Base-by-base conservation (phyloP, 2,888 invertebrate genomes). In the Pecten maximus region DNA sequence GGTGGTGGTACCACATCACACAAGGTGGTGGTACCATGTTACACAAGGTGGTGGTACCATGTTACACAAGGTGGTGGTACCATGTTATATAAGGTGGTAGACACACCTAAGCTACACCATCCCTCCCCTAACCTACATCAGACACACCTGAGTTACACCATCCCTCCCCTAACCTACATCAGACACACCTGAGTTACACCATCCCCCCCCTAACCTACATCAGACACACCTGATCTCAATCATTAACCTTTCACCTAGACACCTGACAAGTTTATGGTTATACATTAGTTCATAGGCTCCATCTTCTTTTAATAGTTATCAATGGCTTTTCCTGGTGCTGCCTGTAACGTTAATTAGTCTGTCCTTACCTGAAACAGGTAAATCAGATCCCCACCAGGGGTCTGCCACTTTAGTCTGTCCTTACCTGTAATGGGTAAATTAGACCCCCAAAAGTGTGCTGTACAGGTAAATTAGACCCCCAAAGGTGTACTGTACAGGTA, bases 261-360 rank as follows among this genome's bases (percentile, higher is more conserved):
- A 74, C 50, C 74, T 74, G 74, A 74, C 74, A 74, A 35, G 35
- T 74, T 74, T 74, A 74, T 74, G 74, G 28, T 74, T 74, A 74
- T 74, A 74, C 74, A 74, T 74, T 28, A 74, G 74, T 74, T 15
- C 74, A 74, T 74, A 28, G 74, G 74, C 74, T 74, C 74, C 74
- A 74, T 74, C 74, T 74, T 74, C 35, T 12, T 74, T 74, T 74
- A 74, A 35, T 28, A 35, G 35, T 35, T 28, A 60, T 6, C 60
- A 74, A 28, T 74, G 74, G 35, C 74, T 35, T 74, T 74, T 74
- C 74, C 74, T 74, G 35, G 2, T 74, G 74, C 35, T 74, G 74
- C 2, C 28, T 74, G 1, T 8, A 74, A 28, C 74, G 19, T 10
- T 19, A 54, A 54, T 19, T 19, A 19, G 12, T 19, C 4, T 54